These are phyloP conservation scores for Blennius ocellaris DNA, from an alignment of 2,113 vertebrate genomes.

Conservation along the genomic window DNA sequence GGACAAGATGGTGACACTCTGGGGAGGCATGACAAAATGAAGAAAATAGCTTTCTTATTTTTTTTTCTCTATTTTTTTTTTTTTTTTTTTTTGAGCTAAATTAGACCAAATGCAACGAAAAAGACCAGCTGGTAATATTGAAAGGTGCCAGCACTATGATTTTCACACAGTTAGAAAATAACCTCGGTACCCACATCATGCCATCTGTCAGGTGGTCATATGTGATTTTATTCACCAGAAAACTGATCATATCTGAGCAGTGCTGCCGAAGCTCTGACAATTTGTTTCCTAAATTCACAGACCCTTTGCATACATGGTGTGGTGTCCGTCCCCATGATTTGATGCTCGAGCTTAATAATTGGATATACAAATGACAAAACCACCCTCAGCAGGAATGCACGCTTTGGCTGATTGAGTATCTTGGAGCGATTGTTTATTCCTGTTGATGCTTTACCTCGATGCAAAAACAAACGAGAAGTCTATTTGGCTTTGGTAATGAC, in stretches of 20 bases:
- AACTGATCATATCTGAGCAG: constrained; percentile 47
- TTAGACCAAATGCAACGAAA: constrained; percentile 67
- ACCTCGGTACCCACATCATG: constrained; percentile 78
- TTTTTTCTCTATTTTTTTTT: constrained; percentile 6
- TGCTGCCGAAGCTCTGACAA: constrained; percentile 22
- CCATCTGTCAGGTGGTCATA: constrained; percentile 83
- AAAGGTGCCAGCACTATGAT: constrained; percentile 74
- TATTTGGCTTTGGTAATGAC: constrained; percentile 78
- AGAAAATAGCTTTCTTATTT: constrained; percentile 54
- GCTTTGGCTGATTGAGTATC: constrained; percentile 58
- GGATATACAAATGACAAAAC: constrained; percentile 42
- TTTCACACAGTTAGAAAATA: constrained; percentile 82
- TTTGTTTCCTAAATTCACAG: constrained; percentile 6
- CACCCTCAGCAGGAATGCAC: constrained; percentile 13
- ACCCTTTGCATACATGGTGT: background rate
- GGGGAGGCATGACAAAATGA: constrained; percentile 53
- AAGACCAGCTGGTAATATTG: constrained; percentile 76
- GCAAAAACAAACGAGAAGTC: constrained; percentile 71
- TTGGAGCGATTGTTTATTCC: constrained; percentile 61
- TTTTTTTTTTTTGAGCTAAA: constrained; percentile 55
- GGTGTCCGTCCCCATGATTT: no score
- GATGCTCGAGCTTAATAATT: constrained; percentile 31
- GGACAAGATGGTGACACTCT: constrained; percentile 40
- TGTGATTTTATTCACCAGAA: constrained; percentile 52
- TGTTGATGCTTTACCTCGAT: constrained; percentile 49